Conservation (phyloP, 2,888 invertebrate genomes). For the Apamea anceps region DNA sequence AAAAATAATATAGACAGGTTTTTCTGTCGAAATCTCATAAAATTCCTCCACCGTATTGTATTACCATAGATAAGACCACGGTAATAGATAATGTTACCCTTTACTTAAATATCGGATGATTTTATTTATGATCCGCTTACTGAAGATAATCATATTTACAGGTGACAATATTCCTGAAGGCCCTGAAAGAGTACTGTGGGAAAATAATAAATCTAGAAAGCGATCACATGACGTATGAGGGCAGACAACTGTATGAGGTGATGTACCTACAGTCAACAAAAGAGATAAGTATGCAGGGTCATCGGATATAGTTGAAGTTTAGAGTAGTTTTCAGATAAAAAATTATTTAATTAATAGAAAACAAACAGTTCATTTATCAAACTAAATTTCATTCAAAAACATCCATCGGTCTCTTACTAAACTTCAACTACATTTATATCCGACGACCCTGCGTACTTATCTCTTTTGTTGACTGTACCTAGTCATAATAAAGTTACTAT, state of each 20-base stretch:
- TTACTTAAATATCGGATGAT: neutral
- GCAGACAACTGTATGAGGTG: constrained; percentile 82
- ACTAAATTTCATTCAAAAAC: too few relatives aligned
- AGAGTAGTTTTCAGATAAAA: too few relatives aligned
- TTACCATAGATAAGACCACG: neutral
- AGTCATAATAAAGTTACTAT: neutral
- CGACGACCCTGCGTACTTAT: too few relatives aligned
- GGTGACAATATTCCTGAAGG: constrained; percentile 81
- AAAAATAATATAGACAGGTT: neutral
- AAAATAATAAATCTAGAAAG: constrained; percentile 67
- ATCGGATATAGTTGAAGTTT: too few relatives aligned
- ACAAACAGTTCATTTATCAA: too few relatives aligned
- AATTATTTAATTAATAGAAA: too few relatives aligned
- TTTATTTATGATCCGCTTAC: neutral
- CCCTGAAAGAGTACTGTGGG: constrained; percentile 77
- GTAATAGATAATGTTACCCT: too few relatives aligned
- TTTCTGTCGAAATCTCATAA: neutral
- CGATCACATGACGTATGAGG: constrained; percentile 73
- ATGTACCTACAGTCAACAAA: constrained; percentile 13
- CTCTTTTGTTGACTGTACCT: too few relatives aligned
- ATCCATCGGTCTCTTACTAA: too few relatives aligned
- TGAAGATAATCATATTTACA: constrained; percentile 64
- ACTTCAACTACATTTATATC: too few relatives aligned
- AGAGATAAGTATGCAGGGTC: too few relatives aligned
- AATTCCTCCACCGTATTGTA: neutral